Conservation (phyloP, 2,888 invertebrate species). For the Pycnomerus fuliginosus region DNA sequence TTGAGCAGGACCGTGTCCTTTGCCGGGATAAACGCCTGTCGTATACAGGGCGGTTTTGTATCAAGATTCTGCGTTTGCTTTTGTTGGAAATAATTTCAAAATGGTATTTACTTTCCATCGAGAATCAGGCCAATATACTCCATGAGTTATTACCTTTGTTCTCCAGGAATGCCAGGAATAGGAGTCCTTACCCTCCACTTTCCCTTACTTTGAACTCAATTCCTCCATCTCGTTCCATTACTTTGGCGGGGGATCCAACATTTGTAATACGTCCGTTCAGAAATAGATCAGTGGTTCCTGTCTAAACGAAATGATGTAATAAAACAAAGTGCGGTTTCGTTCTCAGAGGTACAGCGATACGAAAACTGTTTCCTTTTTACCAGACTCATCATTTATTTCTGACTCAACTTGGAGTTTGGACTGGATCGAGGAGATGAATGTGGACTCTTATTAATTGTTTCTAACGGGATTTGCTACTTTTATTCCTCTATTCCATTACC, state of each 20-base stretch:
- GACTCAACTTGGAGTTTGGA: no score
- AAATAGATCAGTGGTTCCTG: slow-evolving; percentile 7
- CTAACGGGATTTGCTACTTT: no score
- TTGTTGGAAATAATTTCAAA: slow-evolving; percentile 2
- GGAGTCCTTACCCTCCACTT: slow-evolving; percentile 3
- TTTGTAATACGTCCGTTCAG: slow-evolving; percentile 18
- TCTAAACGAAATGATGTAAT: background rate
- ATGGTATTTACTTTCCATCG: slow-evolving; percentile 4
- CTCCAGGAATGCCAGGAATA: slow-evolving; percentile 1
- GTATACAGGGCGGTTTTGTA: background rate
- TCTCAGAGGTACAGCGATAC: no score
- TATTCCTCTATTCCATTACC: no score
- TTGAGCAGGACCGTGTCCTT: slow-evolving; percentile 7
- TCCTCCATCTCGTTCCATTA: slow-evolving; percentile 6
- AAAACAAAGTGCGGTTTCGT: background rate
- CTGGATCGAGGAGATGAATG: no score
- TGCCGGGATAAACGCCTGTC: slow-evolving; percentile 2
- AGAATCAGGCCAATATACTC: slow-evolving; percentile 17
- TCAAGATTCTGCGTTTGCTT: background rate
- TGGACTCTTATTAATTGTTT: no score
- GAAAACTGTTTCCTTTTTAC: no score
- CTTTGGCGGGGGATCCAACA: slow-evolving; percentile 6
- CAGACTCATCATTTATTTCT: no score
- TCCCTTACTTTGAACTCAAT: slow-evolving; percentile 2
- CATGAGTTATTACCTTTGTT: slow-evolving; percentile 23